Conservation (phyloP, 2,888 invertebrate genomes). For the Drosophila tripunctata region DNA sequence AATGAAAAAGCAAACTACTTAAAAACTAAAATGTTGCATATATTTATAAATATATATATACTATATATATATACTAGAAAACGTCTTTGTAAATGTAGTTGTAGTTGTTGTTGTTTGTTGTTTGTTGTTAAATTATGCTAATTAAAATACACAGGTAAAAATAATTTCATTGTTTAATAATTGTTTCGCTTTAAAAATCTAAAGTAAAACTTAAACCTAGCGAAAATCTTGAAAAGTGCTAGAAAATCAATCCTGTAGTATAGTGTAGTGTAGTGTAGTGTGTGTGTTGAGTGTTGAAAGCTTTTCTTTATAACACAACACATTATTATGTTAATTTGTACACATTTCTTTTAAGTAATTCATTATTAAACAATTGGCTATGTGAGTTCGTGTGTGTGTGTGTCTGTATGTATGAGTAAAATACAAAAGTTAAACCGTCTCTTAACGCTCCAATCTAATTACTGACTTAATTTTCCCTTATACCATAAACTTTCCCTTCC, state of each 20-base stretch:
- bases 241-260: slow-evolving; percentile 56
- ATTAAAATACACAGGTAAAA: slow-evolving; percentile 80
- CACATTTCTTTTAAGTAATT: slow-evolving; percentile 75
- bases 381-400: slow-evolving; percentile 54
- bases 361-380: slow-evolving; percentile 75
- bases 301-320: slow-evolving; percentile 59
- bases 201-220: slow-evolving; percentile 69
- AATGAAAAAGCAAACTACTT: slow-evolving; percentile 77
- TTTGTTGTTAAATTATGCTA: slow-evolving; percentile 68
- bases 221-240: slow-evolving; percentile 64
- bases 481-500: slow-evolving; percentile 22
- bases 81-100: slow-evolving; percentile 76
- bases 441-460: slow-evolving; percentile 54
- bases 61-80: slow-evolving; percentile 66
- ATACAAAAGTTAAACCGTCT: slow-evolving; percentile 59
- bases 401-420: slow-evolving; percentile 33
- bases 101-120: slow-evolving; percentile 53
- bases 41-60: slow-evolving; percentile 19
- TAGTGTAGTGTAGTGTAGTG: slow-evolving; percentile 31
- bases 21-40: slow-evolving; percentile 50
- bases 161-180: slow-evolving; percentile 78
- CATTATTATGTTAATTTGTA: slow-evolving; percentile 73
- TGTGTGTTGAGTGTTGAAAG: slow-evolving; percentile 57
- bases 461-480: slow-evolving; percentile 44
- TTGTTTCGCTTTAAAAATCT: too few species aligned